Base-by-base conservation (phyloP, 2,888 invertebrate species). In the Hirtodrosophila confusa region DNA sequence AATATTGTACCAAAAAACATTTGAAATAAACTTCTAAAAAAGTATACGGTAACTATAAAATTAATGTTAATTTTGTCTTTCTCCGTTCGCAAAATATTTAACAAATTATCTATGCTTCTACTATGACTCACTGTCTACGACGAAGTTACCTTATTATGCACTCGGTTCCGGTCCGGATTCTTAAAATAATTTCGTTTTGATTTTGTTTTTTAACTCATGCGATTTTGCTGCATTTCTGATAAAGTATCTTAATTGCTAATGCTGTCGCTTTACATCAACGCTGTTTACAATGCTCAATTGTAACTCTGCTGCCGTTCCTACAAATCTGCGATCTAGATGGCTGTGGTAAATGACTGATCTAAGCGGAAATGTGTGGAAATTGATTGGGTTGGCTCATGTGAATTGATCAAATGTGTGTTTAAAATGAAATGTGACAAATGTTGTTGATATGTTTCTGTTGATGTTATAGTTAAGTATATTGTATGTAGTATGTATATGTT, bases 361-460 rank as follows among this genome's bases (percentile, higher is more conserved):
- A 65, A 51, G 40, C 36, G 44, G 37, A 77, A 64, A 37, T 66
- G 29, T 33, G 17, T n/a, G 44, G 60, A 27, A 6, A n/a, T 9
- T 11, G 9, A n/a, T 9, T 48, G 4, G 41, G 39, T 27, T 27
- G 7, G 9, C 53, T 6, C 24, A 5, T 45, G 44, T 24, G 40
- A 37, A 39, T 45, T 31, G 11, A 58, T 54, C 40, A 37, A 44
- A 39, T 54, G 27, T 49, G 17, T 45, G 40, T 53, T 53, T 43
- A 41, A 60, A 69, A 51, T 67, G 45, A 79, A 65, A 69, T 63
- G 51, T 69, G 77, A 69, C 66, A 74, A 82, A 79, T 80, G 64
- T 57, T 69, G 60, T 69, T 83, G 83, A 83, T 83, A 83, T 88
- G 88, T 83, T 83, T 80, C 69, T 83, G 86, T 88, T 79, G 64